phyloP scores from a whole-genome alignment of 2,888 invertebrate genomes.

The Resseliella maxima region DNA sequence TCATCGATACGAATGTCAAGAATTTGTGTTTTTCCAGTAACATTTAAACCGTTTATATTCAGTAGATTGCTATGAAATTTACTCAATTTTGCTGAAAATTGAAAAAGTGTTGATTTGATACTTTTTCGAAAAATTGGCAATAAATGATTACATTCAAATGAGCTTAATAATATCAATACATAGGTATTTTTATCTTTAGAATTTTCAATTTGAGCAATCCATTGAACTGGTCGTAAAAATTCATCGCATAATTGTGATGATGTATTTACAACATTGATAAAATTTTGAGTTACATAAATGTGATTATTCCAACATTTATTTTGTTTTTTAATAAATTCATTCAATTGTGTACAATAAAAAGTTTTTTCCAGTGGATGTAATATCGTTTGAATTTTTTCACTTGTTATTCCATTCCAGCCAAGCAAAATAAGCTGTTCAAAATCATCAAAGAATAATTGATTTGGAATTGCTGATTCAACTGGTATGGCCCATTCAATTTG shows the following conservation, averaged over 20 bases:
- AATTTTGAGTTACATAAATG: neutral
- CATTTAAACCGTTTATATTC: neutral
- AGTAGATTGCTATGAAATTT: neutral
- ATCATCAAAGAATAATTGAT: neutral
- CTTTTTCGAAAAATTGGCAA: constrained; percentile 5
- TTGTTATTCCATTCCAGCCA: neutral
- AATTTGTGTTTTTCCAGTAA: neutral
- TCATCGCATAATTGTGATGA: neutral
- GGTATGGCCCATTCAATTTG: neutral
- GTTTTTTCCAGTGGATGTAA: neutral
- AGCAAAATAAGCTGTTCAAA: neutral
- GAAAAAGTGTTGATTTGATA: neutral
- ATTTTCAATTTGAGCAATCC: neutral
- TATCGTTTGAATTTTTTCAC: neutral
- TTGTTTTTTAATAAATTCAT: neutral
- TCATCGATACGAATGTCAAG: neutral
- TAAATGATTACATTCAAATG: neutral
- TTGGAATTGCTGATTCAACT: neutral
- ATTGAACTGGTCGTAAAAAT: constrained; percentile 35
- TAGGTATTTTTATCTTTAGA: neutral
- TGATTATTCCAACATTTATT: neutral
- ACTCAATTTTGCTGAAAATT: neutral
- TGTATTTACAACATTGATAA: neutral
- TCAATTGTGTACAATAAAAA: neutral
- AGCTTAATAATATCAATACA: neutral